Base-by-base conservation (phyloP, 92 coral and sea anemone species). In the Actinostola sp. region DNA sequence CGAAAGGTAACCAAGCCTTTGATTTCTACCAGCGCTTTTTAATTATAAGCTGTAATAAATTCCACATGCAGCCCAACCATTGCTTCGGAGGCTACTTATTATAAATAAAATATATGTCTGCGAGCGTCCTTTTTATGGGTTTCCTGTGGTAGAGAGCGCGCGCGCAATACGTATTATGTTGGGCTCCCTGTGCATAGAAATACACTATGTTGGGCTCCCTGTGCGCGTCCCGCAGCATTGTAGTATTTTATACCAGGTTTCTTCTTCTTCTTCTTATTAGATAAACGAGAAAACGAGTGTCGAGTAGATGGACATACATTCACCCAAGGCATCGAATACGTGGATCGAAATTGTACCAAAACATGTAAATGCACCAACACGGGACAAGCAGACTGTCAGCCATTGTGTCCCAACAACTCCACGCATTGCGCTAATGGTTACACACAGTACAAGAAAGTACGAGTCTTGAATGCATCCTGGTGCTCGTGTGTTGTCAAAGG, bases 311-410 rank as follows among this genome's bases (percentile, higher is more conserved):
- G 80, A 26, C 70, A 66, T 70, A 39, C 61, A 29, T 77, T 84
- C 48, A 50, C 31, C 23, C 78, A 53, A 20, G 80, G 67, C 28
- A 75, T 52, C 49, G 61, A 77, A 26, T 76, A 72, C 50, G 54
- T 84, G 8, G 77, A 49, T 48, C 55, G 28, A 17, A 77, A 84
- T 61, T 84, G 89, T 50, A 77, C 76, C 52, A 56, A 67, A 42
- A 26, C 62, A 38, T 84, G 89, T 50, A 62, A 36, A 29, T 84
- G 89, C 65, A 36, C 71, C 27, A 35, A 41, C 20, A n/a, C n/a
- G 16, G 84, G 80, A 23, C 43, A 44, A 44, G 65, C 82, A 10
- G 43, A 58, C 0, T 84, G 89, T 58, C 48, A 46, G 25, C 70
- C 79, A 21, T 77, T 84, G 64, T 84, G 89, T 41, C 83, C 75